Evolutionary conservation across 2,888 invertebrate genomes (phyloP), one percentile per base, ranked within the genome.

Genomic region (Ormyrus labotus): DNA sequence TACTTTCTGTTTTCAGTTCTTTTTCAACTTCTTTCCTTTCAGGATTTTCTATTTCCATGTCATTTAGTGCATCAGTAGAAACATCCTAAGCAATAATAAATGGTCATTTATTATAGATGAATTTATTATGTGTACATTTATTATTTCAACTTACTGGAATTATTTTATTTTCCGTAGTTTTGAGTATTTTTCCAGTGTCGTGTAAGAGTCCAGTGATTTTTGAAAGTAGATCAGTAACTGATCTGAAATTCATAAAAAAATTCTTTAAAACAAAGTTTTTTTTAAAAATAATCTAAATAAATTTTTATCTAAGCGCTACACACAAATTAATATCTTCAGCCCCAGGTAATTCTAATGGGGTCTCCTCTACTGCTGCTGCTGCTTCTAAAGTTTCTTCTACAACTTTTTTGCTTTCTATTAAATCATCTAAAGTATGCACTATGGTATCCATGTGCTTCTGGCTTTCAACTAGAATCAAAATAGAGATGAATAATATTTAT

Each of bases 401-500:
- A 48, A 68, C 34, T 47, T 13, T 50, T 34, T 82, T 75, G 2
- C 64, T 67, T 10, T 58, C 58, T 45, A 80, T 65, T 19, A 80
- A 67, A n/a, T 80, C 19, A 61, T 80, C 80, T n/a, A 80, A 34
- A 58, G 6, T 75, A 11, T 65, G 61, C 6, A 63, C 70, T 19
- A 80, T 75, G 45, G 51, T 70, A n/a, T 75, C 80, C 53, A 80
- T 70, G 8, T 80, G 80, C 11, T 45, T 75, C 34, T 80, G 70
- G 34, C 71, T 80, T 71, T 80, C 75, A 13, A 75, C 80, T 80
- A n/a, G 0, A 65, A 71, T 51, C 13, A 64, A 9, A 61, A 65
- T 57, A 68, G 10, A 48, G 51, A 34, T 4, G 11, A 61, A 67
- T 61, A 60, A 60, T 68, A 10, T 10, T 65, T 45, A 47, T 0